Percentiles rank a stretch among this genome's conserved stretches.
Conservation (phyloP, 1,140 invertebrate genomes). For the Coboldia fuscipes region DNA sequence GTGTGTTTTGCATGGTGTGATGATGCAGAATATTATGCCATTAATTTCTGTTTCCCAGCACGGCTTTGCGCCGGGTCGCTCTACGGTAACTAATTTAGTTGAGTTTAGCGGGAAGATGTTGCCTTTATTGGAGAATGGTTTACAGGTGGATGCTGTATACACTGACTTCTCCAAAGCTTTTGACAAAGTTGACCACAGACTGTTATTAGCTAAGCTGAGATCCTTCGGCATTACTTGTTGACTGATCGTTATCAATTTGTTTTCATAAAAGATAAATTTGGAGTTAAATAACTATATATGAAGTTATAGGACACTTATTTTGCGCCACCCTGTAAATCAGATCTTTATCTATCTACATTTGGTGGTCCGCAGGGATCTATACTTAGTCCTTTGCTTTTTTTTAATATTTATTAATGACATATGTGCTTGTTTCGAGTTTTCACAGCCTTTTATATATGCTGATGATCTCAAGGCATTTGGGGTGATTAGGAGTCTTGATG, state of each 20-base stretch:
- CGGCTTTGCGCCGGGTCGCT: conserved; percentile 4
- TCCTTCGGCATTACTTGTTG: background rate
- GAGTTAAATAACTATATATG: too few relatives aligned
- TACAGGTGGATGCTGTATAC: conserved; percentile 9
- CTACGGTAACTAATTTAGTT: conserved; percentile 4
- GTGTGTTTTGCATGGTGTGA: too few relatives aligned
- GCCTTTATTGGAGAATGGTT: conserved; percentile 1
- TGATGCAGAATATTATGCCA: too few relatives aligned
- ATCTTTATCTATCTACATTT: background rate
- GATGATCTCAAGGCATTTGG: background rate
- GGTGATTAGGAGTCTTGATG: background rate
- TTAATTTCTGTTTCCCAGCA: too few relatives aligned
- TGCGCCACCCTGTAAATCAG: too few relatives aligned
- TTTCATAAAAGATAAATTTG: background rate
- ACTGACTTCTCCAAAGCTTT: conserved; percentile 10
- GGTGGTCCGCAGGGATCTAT: conserved; percentile 1
- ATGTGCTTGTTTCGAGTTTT: background rate
- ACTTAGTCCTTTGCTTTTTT: background rate
- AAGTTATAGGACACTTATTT: too few relatives aligned
- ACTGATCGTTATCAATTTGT: conserved; percentile 3
- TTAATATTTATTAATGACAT: background rate
- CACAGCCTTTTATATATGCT: background rate
- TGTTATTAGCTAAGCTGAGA: conserved; percentile 5
- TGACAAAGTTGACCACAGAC: conserved; percentile 7
- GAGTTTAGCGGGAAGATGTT: conserved; percentile 2